Evolutionary conservation across 2,797 vertebrate genomes (phyloP).

Genomic region (Melanotaenia boesemani): DNA sequence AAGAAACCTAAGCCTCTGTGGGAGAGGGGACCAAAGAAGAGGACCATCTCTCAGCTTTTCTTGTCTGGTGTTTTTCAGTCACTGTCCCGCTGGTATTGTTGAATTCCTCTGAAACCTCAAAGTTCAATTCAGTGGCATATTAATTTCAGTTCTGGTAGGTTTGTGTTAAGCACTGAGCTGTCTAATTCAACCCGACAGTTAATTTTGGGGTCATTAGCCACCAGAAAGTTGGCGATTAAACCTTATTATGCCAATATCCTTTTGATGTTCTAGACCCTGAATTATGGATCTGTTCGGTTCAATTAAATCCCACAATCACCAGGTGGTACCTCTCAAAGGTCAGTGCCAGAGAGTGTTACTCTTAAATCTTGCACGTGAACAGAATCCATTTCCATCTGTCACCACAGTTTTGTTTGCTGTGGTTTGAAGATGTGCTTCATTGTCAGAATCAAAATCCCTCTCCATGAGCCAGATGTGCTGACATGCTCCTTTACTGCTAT

Average conservation of each 20-base stretch:
- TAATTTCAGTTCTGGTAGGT: conserved; percentile 68
- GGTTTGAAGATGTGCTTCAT: conserved; percentile 26
- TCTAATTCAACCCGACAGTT: conserved; percentile 80
- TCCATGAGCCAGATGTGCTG: conserved; percentile 15
- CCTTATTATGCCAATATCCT: conserved; percentile 73
- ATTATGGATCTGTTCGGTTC: conserved; percentile 74
- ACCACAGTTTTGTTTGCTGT: conserved; percentile 18
- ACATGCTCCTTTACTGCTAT: conserved; percentile 5
- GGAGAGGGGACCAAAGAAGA: conserved; percentile 47
- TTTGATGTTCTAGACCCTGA: conserved; percentile 75
- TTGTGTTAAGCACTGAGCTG: conserved; percentile 60
- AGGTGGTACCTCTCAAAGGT: conserved; percentile 68
- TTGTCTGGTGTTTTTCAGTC: conserved; percentile 57
- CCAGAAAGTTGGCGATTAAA: conserved; percentile 77
- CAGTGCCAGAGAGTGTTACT: conserved; percentile 45
- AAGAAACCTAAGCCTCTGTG: conserved; percentile 66
- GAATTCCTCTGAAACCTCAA: conserved; percentile 35
- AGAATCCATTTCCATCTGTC: conserved; percentile 47
- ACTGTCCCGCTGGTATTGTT: conserved; percentile 38
- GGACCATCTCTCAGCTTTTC: conserved; percentile 34
- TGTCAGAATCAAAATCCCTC: conserved; percentile 4
- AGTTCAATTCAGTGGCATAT: conserved; percentile 52
- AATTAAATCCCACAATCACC: conserved; percentile 78
- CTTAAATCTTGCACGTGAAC: conserved; percentile 30
- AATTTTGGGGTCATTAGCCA: conserved; percentile 78